Evolutionary conservation across 2,888 invertebrate species (phyloP), one percentile per base, ranked within the genome.

Genomic region (Bombylius major): DNA sequence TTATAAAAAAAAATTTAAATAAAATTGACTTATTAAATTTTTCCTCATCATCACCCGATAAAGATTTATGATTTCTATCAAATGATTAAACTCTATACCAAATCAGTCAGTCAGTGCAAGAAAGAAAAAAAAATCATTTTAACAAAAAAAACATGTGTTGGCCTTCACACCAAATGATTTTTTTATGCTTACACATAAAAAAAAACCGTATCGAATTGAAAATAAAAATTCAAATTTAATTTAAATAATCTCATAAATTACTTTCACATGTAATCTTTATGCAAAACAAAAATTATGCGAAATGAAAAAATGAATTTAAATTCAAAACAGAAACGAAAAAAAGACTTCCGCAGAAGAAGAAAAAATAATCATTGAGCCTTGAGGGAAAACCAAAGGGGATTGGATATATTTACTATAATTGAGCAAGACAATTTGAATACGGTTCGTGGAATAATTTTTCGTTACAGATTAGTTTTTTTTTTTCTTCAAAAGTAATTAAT

Each of bases 231-330:
- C 53, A 56, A 56, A 56, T 56, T 56, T 53, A 56, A 56, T 56
- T 56, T 53, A 39, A 56, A 56, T 56, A 56, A 56, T 56, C 53
- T 36, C 45, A 56, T 56, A 56, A 56, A 56, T 56, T 56, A 56
- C 53, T 34, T 42, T n/a, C 55, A 55, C 11, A 42, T 42, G 39
- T 42, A 42, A 42, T 11, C 11, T 4, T 42, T 11, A 36, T 9
- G 36, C 36, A 9, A 36, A 36, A 8, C 9, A 9, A 36, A 36
- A 36, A 36, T 8, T 36, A 36, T 36, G 36, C 36, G 9, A 36
- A 1, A 36, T 36, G 9, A 36, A 36, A 36, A 36, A 42, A 11
- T 42, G 39, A 23, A 23, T 23, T 23, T 23, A 23, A 23, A 23
- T 23, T 23, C 39, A 42, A 42, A 42, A 42, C 8, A 42, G 3